Evolutionary conservation across 2,888 invertebrate species (phyloP), one percentile per base, ranked within the genome.

Genomic region (Dolichomitus sp.): DNA sequence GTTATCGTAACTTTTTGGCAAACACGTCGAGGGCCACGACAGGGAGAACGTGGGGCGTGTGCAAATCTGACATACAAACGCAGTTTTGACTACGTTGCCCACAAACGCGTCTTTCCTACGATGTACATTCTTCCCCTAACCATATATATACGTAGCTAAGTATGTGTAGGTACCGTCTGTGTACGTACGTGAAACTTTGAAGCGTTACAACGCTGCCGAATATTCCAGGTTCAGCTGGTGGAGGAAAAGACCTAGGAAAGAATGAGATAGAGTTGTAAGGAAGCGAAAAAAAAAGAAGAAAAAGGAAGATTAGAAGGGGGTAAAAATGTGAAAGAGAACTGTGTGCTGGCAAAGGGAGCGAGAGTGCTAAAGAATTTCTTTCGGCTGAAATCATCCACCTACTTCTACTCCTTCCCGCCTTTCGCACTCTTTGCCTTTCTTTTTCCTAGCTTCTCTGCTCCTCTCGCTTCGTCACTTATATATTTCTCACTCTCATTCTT

Each of bases 1-100:
- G 65, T 54, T 70, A 72, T 68, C 42, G 73, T 59, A 73, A 73
- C 59, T 77, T 77, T 50, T 23, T 48, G 30, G 48, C 73, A 37
- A 73, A 61, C 48, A 73, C 73, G 19, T 33, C 33, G 61, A 48
- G 61, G 37, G 59, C 73, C 61, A 19, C 19, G 45, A 61, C 33
- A 17, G 30, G n/a, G 59, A 45, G 45, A 48, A 12, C 42, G 70
- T 17, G 70, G 30, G 48, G 73, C 73, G 50, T 73, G 48, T 61
- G 50, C 61, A 37, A 50, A 73, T 37, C 50, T 73, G 73, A 50
- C 73, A 50, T 61, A 61, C 48, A 61, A 19, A 19, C 73, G 7
- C 23, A 69, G 50, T 72, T 23, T 23, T n/a, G 19, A 7, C 50
- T 45, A 12, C 17, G 59, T 23, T 61, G 61, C 33, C 73, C 73